A percentile compares a stretch with the other conserved stretches of the same genome.
Evolutionary conservation across 2,797 vertebrate species (phyloP).

Genomic region (Spheniscus humboldti): DNA sequence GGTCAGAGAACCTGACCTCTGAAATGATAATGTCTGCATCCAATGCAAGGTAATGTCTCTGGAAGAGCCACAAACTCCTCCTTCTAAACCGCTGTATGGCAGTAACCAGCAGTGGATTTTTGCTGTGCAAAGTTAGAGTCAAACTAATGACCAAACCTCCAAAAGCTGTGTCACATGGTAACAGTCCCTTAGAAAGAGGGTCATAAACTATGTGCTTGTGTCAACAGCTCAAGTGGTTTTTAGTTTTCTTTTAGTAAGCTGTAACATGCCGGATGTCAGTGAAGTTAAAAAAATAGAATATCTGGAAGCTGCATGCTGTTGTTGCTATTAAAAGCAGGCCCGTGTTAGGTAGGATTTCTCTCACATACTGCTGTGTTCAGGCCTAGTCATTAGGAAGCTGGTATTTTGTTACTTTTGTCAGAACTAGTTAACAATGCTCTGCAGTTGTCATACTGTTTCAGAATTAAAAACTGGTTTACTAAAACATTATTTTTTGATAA

Average conservation of each 20-base stretch:
- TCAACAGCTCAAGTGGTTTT: background rate
- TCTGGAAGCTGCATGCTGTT: background rate
- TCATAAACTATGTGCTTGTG: background rate
- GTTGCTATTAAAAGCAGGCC: background rate
- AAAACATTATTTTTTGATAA: background rate
- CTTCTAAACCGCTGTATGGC: background rate
- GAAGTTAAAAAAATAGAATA: background rate
- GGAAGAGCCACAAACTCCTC: background rate
- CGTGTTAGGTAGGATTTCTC: background rate
- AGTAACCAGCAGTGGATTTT: background rate
- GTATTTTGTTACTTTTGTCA: background rate
- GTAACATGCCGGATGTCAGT: background rate
- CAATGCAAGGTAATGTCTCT: background rate
- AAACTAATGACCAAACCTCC: background rate
- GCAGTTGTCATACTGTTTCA: background rate
- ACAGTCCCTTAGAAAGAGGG: background rate
- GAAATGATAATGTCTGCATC: background rate
- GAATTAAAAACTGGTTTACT: background rate
- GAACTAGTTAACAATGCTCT: background rate
- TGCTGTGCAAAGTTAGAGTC: background rate
- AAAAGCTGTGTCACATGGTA: background rate
- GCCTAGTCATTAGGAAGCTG: background rate
- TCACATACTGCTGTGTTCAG: background rate
- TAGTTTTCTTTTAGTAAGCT: background rate
- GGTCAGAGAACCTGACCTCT: background rate